Evolutionary conservation across 2,888 invertebrate genomes (phyloP).

Genomic region (Augiades crinisus): DNA sequence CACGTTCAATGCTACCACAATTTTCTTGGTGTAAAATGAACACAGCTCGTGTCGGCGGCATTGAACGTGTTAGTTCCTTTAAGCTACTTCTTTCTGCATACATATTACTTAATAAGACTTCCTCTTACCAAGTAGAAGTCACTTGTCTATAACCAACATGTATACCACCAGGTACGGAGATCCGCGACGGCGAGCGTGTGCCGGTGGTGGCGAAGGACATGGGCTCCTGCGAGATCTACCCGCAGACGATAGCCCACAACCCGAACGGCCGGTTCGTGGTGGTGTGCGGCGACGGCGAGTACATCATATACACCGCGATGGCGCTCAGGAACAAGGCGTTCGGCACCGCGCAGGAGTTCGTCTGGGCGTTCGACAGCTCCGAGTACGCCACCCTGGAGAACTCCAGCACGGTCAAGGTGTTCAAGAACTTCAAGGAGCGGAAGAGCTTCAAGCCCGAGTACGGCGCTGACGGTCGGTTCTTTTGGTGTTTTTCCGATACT

Average conservation of each 20-base stretch:
- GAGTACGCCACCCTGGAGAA: constrained; percentile 95
- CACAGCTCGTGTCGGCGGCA: no score
- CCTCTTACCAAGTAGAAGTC: no score
- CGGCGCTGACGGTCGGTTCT: constrained; percentile 94
- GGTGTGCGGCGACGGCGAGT: constrained; percentile 99
- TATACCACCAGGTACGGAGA: constrained; percentile 81
- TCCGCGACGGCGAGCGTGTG: constrained; percentile 95
- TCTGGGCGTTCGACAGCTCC: constrained; percentile 98
- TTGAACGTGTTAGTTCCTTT: no score
- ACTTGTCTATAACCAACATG: no score
- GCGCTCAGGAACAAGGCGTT: constrained; percentile 99
- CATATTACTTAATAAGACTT: no score
- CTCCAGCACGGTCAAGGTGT: constrained; percentile 94
- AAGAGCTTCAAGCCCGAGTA: constrained; percentile 98
- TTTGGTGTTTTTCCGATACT: no score
- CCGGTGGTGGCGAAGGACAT: constrained; percentile 98
- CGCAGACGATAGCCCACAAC: constrained; percentile 98
- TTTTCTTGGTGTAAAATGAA: no score
- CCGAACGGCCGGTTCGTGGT: constrained; percentile 97
- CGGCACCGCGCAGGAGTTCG: constrained; percentile 98
- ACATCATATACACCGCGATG: constrained; percentile 99
- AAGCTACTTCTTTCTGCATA: no score
- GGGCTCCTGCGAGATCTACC: constrained; percentile 99
- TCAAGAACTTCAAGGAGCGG: constrained; percentile 99
- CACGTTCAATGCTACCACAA: no score